Base-by-base conservation (phyloP, 2,888 invertebrate genomes). In the Bembecia ichneumoniformis region DNA sequence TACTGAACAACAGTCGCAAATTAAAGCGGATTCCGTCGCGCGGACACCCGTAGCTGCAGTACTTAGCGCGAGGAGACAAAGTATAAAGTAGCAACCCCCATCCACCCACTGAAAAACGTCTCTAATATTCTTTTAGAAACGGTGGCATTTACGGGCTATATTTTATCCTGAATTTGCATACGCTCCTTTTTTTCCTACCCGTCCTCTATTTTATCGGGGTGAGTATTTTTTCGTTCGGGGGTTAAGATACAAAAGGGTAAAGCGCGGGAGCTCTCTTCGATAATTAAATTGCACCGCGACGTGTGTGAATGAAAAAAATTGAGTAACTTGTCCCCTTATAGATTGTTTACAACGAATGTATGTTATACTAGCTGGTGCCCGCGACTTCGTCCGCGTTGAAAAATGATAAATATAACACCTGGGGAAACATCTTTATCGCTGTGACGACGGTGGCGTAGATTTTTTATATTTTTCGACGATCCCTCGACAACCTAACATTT, bases 81-180 rank as follows among this genome's bases (percentile, higher is more conserved):
- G 83, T 84, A 86, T 82, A 83, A 84, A 84, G 83, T 82, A 77
- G 70, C 75, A 70, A 76, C 82, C 80, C 87, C 87, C 82, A 81
- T 87, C 87, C 82, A 81, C 87, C 87, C 87, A 84, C 88, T 87
- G 87, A 86, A 88, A 87, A 88, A 87, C 87, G 88, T 84, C 87
- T 87, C 87, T 88, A 88, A 88, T 88, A 88, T 88, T 88, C 88
- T 87, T 88, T 87, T 88, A 87, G 88, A 87, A 87, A 88, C 88
- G 87, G 87, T 87, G 87, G 88, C 88, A 88, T 88, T 88, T 88
- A 88, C 88, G 87, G 87, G 88, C 88, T 88, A 88, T 88, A 88
- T 88, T 88, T 88, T 88, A 88, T 87, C 87, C 87, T 77, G 88
- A 88, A 88, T 88, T 88, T 88, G 88, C 88, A 88, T 88, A 88